Percentiles rank a stretch among this genome's conserved stretches.
These are phyloP conservation scores for Beaufortia kweichowensis DNA, from an alignment of 2,113 vertebrate genomes.

Conservation along the genomic window DNA sequence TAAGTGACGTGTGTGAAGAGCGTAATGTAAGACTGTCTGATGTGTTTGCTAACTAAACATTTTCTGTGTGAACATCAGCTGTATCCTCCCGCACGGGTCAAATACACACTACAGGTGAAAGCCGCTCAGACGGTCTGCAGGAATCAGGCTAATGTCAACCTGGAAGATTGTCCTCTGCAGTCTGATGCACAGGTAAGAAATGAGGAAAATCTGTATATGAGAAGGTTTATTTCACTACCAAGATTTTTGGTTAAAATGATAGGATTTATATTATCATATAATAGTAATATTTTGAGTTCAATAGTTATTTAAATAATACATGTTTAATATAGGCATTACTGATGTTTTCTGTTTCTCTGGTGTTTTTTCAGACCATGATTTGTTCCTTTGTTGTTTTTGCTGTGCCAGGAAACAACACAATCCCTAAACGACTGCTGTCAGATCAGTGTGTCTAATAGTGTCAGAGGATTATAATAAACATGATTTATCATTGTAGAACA, in stretches of 20 bases:
- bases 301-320: too few relatives aligned
- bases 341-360: background rate
- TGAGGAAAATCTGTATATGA: too few relatives aligned
- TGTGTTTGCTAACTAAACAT: background rate
- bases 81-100: slow-evolving; percentile 54
- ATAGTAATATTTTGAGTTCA: too few relatives aligned
- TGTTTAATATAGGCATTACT: background rate
- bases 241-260: too few relatives aligned
- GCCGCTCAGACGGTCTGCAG: slow-evolving; percentile 52
- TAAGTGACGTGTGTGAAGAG: background rate
- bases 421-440: slow-evolving; percentile 50
- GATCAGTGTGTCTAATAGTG: slow-evolving; percentile 13
- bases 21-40: background rate
- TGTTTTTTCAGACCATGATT: slow-evolving; percentile 50
- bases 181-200: slow-evolving; percentile 36
- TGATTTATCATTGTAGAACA: background rate
- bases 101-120: slow-evolving; percentile 40
- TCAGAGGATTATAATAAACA: background rate
- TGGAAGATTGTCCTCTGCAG: slow-evolving; percentile 46
- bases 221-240: too few relatives aligned
- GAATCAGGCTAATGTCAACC: slow-evolving; percentile 42
- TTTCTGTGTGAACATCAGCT: slow-evolving; percentile 36
- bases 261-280: too few relatives aligned
- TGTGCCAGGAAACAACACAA: slow-evolving; percentile 46
- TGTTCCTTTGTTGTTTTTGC: slow-evolving; percentile 55